A percentile compares a stretch with the other conserved stretches of the same genome.
These are phyloP conservation scores for Larimichthys crocea DNA, from an alignment of 2,113 vertebrate species.

Conservation along the genomic window DNA sequence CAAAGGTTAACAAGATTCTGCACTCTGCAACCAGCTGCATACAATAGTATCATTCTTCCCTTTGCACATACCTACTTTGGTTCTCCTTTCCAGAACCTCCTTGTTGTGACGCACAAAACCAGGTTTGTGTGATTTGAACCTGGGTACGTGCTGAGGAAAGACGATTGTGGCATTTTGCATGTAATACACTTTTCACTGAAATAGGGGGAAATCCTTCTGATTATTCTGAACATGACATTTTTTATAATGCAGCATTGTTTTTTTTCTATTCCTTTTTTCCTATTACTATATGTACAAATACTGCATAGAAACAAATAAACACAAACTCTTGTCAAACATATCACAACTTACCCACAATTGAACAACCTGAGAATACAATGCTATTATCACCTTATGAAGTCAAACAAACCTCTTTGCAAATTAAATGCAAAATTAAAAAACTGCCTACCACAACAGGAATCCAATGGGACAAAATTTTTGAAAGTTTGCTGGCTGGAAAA, in stretches of 20 bases:
- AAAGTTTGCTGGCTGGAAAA: no score
- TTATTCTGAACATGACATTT: neutral
- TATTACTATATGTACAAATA: no score
- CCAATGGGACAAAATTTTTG: no score
- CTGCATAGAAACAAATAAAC: neutral
- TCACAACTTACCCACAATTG: neutral
- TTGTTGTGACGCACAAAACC: slow-evolving; percentile 66
- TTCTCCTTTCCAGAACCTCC: slow-evolving; percentile 67
- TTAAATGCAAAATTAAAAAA: no score
- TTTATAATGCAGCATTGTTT: neutral
- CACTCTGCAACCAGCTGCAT: slow-evolving; percentile 65
- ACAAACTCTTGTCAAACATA: no score
- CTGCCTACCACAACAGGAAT: no score
- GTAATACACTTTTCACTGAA: slow-evolving; percentile 45
- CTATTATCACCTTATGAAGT: neutral
- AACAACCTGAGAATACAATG: neutral
- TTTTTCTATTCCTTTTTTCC: neutral
- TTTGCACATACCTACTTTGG: slow-evolving; percentile 66
- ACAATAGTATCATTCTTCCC: slow-evolving; percentile 78
- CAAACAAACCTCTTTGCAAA: no score
- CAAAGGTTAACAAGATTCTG: slow-evolving; percentile 80
- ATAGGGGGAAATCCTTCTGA: slow-evolving; percentile 6
- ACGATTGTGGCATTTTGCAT: slow-evolving; percentile 52
- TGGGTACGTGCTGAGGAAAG: slow-evolving; percentile 46
- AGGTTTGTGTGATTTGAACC: slow-evolving; percentile 51